Base-by-base conservation (phyloP, 92 coral and sea anemone genomes). In the Epizoanthus ramosus region DNA sequence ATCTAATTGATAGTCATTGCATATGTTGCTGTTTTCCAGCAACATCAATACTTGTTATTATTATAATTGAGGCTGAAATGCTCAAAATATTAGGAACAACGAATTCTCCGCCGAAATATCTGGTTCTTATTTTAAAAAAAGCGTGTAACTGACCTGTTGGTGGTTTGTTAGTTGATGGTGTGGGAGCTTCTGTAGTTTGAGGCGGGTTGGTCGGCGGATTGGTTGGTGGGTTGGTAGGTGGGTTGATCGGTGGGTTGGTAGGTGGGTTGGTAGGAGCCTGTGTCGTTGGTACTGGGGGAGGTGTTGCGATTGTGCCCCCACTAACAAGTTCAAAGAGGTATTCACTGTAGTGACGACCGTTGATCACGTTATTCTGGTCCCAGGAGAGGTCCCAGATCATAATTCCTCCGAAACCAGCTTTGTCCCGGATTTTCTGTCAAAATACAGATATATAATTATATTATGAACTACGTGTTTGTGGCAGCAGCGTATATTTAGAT, bases 321-420 rank as follows among this genome's bases (percentile, higher is more conserved):
- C 92, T 89, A 86, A 93, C 87, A 58, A 88, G 85, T 37, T 88
- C 83, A 43, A 88, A 90, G 24, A 93, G 92, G 65, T 93, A 82
- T 54, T 85, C 86, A 56, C 94, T 92, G 88, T 93, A 93, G 45
- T 88, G 88, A 74, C 87, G 87, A 17, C 90, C 90, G 65, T 86
- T 90, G 77, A 88, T 83, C 52, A 88, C 73, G 81, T 93, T 93
- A 73, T 93, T 93, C 87, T 93, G 94, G 61, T 85, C 97, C 92
- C 92, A 93, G 41, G 97, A 93, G 68, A 93, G 92, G 52, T 93
- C 97, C 97, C 97, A 93, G 57, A 93, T 86, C 94, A 93, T 93
- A 5, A 93, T 39, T 35, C 97, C 97, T 24, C 94, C 92, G 22
- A 93, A 90, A 0, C 92, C 92, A 60, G 89, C 88, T 80, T 93